These are phyloP conservation scores for Eulemur macaco DNA, from an alignment of 2,113 vertebrate species.

Conservation along the genomic window DNA sequence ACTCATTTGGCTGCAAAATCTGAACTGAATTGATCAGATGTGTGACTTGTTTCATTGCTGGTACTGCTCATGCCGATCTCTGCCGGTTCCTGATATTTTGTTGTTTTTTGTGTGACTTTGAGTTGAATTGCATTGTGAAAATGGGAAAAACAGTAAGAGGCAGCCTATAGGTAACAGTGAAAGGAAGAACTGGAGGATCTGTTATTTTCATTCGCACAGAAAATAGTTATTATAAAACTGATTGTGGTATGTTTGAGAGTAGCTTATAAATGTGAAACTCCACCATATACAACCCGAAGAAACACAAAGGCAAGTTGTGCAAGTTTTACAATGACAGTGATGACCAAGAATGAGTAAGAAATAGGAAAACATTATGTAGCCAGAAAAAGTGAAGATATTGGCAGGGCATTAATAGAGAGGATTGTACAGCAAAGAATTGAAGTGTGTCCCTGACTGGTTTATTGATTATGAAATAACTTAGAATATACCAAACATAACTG, in stretches of 20 bases:
- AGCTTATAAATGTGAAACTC: background rate
- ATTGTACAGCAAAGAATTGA: background rate
- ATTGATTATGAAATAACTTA: background rate
- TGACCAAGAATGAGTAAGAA: background rate
- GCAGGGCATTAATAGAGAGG: background rate
- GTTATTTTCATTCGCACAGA: background rate
- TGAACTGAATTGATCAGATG: background rate
- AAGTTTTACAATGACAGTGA: background rate
- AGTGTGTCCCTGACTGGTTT: background rate
- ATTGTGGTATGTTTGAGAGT: background rate
- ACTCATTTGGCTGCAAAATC: background rate
- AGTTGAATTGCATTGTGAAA: background rate
- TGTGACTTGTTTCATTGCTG: background rate
- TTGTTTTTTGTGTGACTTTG: background rate
- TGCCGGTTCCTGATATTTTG: background rate
- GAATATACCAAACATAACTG: background rate
- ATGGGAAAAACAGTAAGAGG: background rate
- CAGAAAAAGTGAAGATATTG: background rate
- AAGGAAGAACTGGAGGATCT: background rate
- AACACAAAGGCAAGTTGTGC: background rate
- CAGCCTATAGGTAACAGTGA: background rate
- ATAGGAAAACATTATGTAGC: background rate
- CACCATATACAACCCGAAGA: background rate
- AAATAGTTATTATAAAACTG: background rate
- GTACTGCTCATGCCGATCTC: background rate